Base-by-base conservation (phyloP, 2,797 vertebrate genomes). In the Sylvilagus floridanus region DNA sequence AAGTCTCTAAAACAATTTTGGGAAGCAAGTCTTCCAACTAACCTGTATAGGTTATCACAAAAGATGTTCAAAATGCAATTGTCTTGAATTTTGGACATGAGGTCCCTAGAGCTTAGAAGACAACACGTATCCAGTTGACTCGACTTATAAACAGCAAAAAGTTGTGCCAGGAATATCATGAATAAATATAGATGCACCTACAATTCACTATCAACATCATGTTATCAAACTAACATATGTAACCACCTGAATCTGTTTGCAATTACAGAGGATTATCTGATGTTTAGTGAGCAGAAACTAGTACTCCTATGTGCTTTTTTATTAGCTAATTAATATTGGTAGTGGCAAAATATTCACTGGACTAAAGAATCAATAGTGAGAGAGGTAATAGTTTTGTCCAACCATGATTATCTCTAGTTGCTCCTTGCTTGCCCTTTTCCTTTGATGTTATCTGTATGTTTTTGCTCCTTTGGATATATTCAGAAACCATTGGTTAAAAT, bases 11-110 rank as follows among this genome's bases (percentile, higher is more conserved):
- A 89, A 81, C 9, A 57, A 62, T 84, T 77, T 35, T 60, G 11
- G 52, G 57, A 94, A 79, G 17, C 52, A 86, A 94, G 92, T 54
- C 9, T 62, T 93, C 60, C 68, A 92, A 69, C 22, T 37, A 63
- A 3, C 21, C 0, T 2, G 84, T 73, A 4, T 5, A 66, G 11
- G 16, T 50, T 52, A 26, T 60, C 37, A 79, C 11, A 60, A 69
- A 91, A 93, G 5, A 14, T 57, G 7, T 47, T 95, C 60, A 94
- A 91, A 92, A 68, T 60, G 0, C 17, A 90, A 3, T 65, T 96
- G 32, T 37, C 73, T 60, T 84, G 68, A 92, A 57, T 84, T 96
- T 82, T 82, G 24, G 35, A 92, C 35, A 81, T 65, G 24, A 54
- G n/a, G 6, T 90, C 63, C 72, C 52, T 68, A 8, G 50, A 90